phyloP scores from a whole-genome alignment of 2,888 invertebrate species.

The Apodemia duryi region DNA sequence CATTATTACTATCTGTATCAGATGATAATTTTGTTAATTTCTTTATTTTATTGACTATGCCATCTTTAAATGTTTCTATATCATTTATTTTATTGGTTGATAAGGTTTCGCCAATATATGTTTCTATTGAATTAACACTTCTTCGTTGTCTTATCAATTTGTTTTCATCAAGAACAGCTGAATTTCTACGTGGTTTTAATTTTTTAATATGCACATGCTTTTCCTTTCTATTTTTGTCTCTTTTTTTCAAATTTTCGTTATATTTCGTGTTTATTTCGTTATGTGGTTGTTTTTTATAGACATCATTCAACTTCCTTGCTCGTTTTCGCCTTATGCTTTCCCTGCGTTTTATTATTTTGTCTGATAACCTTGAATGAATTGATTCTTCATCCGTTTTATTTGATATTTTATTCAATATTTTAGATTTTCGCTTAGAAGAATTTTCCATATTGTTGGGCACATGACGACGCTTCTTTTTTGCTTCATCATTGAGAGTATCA shows the following conservation, averaged over 20 bases:
- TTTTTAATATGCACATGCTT: neutral
- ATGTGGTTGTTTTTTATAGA: neutral
- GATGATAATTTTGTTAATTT: constrained; percentile 40
- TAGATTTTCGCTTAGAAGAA: neutral
- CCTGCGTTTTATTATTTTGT: neutral
- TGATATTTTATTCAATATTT: neutral
- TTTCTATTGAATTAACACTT: constrained; percentile 31
- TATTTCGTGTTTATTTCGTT: neutral
- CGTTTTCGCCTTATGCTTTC: neutral
- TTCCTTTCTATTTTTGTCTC: constrained; percentile 14
- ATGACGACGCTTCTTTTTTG: constrained; percentile 12
- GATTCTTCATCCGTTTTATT: constrained; percentile 16
- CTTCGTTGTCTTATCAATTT: constrained; percentile 32
- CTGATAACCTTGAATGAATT: neutral
- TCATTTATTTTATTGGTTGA: constrained; percentile 41
- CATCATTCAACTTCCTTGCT: neutral
- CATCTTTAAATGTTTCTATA: constrained; percentile 45
- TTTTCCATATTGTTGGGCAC: constrained; percentile 1
- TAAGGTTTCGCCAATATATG: constrained; percentile 29
- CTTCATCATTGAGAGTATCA: neutral
- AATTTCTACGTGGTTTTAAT: neutral
- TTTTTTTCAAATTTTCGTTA: constrained; percentile 6
- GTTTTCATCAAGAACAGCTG: neutral
- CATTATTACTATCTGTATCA: constrained; percentile 26
- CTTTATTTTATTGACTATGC: constrained; percentile 46